Percentiles rank a stretch among this genome's conserved stretches.
These are phyloP conservation scores for Turnix velox DNA, from an alignment of 2,113 vertebrate species.

Conservation along the genomic window DNA sequence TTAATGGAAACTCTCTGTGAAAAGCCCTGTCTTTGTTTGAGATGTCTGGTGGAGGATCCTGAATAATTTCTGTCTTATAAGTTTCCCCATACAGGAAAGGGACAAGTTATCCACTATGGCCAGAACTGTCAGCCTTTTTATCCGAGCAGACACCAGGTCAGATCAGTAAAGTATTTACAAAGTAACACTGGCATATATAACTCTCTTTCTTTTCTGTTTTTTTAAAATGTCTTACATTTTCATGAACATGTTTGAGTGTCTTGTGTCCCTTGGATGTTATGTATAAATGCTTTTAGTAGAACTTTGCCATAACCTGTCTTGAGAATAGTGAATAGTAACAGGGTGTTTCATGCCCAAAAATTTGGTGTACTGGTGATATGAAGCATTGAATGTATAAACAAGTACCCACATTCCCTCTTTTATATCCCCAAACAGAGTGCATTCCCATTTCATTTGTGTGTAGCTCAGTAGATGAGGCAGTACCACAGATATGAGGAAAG, in stretches of 20 bases:
- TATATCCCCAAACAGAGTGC: background rate
- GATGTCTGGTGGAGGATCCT: background rate
- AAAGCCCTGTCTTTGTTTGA: background rate
- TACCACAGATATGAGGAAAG: background rate
- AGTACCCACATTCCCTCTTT: background rate
- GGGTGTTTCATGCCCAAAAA: background rate
- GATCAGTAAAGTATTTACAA: background rate
- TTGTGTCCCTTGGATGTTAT: background rate
- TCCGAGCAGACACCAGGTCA: background rate
- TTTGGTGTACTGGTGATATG: background rate
- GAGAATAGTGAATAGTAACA: background rate
- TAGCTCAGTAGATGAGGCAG: background rate
- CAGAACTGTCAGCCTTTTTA: background rate
- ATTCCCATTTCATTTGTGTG: background rate
- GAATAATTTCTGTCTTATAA: background rate
- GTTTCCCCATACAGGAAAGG: background rate
- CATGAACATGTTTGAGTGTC: background rate
- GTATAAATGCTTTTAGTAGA: background rate
- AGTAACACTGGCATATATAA: background rate
- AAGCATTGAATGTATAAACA: background rate
- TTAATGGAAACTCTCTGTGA: background rate
- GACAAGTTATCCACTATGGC: background rate
- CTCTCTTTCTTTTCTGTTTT: background rate
- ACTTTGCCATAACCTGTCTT: background rate
- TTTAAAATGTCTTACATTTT: background rate